These are phyloP conservation scores for Cerastoderma edule DNA, from an alignment of 2,888 invertebrate genomes.

Conservation along the genomic window DNA sequence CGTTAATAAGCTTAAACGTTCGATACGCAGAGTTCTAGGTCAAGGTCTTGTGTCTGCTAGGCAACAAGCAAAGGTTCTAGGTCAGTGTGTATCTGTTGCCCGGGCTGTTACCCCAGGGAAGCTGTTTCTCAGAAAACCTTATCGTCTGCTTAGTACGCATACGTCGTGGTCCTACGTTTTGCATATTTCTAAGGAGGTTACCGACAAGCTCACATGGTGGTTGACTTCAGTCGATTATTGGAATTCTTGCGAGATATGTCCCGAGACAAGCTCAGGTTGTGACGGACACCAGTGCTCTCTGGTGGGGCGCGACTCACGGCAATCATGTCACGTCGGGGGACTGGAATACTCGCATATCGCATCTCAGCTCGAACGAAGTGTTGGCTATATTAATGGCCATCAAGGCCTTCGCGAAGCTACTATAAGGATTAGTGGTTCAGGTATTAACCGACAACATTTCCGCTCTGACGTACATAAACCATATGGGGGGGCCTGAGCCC, in stretches of 20 bases:
- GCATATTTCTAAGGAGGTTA: background rate
- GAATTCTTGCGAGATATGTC: background rate
- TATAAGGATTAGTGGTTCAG: constrained; percentile 5
- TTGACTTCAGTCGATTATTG: background rate
- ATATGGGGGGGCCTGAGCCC: constrained; percentile 36
- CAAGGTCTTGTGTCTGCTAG: constrained; percentile 5
- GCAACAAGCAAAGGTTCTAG: constrained; percentile 12
- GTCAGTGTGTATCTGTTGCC: constrained; percentile 28
- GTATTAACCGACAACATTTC: constrained; percentile 37
- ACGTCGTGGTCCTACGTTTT: constrained; percentile 21
- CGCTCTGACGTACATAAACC: constrained; percentile 36
- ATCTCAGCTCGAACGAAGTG: constrained; percentile 17
- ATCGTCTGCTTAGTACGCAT: constrained; percentile 17
- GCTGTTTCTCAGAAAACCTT: constrained; percentile 18
- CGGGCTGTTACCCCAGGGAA: constrained; percentile 32
- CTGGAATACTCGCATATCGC: constrained; percentile 7
- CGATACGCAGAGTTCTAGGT: constrained; percentile 19
- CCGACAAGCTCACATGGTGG: too few relatives aligned
- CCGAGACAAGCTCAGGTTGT: background rate
- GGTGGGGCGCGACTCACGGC: background rate
- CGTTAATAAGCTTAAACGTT: constrained; percentile 18
- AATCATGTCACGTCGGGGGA: background rate
- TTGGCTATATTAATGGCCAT: constrained; percentile 11
- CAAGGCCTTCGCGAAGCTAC: background rate
- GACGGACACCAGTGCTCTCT: background rate